Base-by-base conservation (phyloP, 1,140 invertebrate genomes). In the Ctenoplectra terminalis region DNA sequence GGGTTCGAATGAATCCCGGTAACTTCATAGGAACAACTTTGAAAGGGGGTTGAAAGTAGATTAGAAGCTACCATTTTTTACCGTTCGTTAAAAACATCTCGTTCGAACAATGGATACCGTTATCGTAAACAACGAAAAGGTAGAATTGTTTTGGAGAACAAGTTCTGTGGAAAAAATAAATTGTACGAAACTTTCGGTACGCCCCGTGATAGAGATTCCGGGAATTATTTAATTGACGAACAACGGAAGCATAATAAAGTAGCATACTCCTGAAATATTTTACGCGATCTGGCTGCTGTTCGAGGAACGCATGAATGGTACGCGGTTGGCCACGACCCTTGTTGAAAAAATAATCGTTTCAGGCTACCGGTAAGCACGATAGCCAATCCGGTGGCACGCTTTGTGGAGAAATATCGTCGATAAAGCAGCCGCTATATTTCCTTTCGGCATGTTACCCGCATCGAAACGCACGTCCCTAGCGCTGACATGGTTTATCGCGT, bases 401-500 rank as follows among this genome's bases (percentile, higher is more conserved):
- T 8, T 17, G 46, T 17, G 7, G 48, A 31, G 52, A 80, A 80
- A 80, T 73, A 46, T 72, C 17, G 67, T 20, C 56, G 46, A 72
- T 79, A 79, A 79, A 72, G 23, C 34, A 9, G 2, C 6, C 7
- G 43, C 26, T n/a, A 29, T 72, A 43, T 63, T 73, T 73, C 17
- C 26, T 64, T 26, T 40, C 20, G n/a, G 29, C 29, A 3, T 29
- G 48, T 66, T 77, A 56, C 52, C 6, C 37, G 26, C 66, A 46
- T 26, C n/a, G 67, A 29, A 70, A 60, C 76, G 66, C 54, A 26
- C 6, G 71, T 48, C n/a, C 37, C 9, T 20, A 5, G n/a, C 9
- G 29, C 50, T 26, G 50, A 58, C 71, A 61, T 58, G 40, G 61
- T 81, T 75, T 81, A 75, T 75, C 61, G 61, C 50, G 72, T 26